These are phyloP conservation scores for Apotomis capreana DNA, from an alignment of 2,888 invertebrate species.

Conservation along the genomic window DNA sequence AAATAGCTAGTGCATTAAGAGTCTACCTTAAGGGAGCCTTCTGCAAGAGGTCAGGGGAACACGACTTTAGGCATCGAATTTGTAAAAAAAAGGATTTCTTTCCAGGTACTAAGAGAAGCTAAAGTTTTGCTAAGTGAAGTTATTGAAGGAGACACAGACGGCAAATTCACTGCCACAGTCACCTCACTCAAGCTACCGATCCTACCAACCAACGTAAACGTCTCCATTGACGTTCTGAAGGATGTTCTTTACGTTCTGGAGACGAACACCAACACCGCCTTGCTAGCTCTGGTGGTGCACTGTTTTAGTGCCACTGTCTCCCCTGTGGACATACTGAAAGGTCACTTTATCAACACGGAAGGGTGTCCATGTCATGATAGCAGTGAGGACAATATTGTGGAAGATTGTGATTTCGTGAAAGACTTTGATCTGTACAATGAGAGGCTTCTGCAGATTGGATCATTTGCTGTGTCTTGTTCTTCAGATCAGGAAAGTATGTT, in stretches of 20 bases:
- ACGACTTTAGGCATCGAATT: too few relatives aligned
- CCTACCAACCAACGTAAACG: slow-evolving; percentile 77
- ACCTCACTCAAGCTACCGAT: slow-evolving; percentile 68
- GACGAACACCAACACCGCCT: slow-evolving; percentile 85
- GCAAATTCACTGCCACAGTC: slow-evolving; percentile 70
- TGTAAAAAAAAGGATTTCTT: slow-evolving; percentile 39
- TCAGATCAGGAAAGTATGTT: slow-evolving; percentile 72
- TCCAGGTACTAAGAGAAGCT: slow-evolving; percentile 81
- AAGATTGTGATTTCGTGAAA: slow-evolving; percentile 80
- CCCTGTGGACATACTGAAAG: slow-evolving; percentile 62
- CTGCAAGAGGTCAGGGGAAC: too few relatives aligned
- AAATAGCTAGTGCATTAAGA: too few relatives aligned
- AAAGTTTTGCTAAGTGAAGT: slow-evolving; percentile 75
- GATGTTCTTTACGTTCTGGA: slow-evolving; percentile 86
- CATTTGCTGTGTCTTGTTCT: slow-evolving; percentile 86
- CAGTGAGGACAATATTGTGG: slow-evolving; percentile 57
- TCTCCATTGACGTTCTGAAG: slow-evolving; percentile 84
- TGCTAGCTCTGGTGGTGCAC: slow-evolving; percentile 81
- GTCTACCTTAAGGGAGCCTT: too few relatives aligned
- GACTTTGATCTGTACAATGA: slow-evolving; percentile 87
- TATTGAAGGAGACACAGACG: slow-evolving; percentile 70
- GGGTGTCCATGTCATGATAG: slow-evolving; percentile 58
- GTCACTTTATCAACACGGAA: slow-evolving; percentile 58
- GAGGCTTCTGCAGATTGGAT: slow-evolving; percentile 86
- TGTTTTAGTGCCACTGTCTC: slow-evolving; percentile 66